Conservation (phyloP, 2,113 vertebrate genomes). For the Eublepharis macularius region DNA sequence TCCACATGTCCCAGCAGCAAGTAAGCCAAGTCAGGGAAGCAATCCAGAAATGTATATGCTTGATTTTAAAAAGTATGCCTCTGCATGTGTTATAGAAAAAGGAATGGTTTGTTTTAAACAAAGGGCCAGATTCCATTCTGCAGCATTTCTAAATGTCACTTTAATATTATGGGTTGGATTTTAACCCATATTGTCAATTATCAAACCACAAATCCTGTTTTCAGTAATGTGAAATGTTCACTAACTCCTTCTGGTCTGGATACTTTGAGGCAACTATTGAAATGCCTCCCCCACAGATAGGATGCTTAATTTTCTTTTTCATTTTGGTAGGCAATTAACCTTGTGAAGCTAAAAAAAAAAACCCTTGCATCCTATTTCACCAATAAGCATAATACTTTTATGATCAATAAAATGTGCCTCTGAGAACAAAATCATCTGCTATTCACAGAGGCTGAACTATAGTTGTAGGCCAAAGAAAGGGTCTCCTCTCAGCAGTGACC, state of each 20-base stretch:
- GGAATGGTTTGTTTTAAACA: background rate
- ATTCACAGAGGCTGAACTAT: background rate
- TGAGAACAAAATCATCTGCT: background rate
- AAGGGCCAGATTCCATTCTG: background rate
- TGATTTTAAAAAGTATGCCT: too few species aligned
- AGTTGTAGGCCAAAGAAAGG: slow-evolving; percentile 10
- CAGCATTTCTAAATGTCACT: too few species aligned
- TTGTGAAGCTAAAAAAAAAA: background rate
- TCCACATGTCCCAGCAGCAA: background rate
- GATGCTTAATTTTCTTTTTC: background rate
- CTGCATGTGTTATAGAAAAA: background rate
- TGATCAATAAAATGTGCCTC: background rate
- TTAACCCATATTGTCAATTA: background rate
- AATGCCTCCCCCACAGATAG: background rate
- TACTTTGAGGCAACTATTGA: background rate
- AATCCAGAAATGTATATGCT: too few species aligned
- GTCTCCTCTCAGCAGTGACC: background rate
- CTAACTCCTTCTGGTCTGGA: background rate
- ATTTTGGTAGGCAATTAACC: background rate
- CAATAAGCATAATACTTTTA: background rate
- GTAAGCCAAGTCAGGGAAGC: background rate
- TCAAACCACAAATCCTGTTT: background rate
- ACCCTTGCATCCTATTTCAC: background rate
- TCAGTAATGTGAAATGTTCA: background rate
- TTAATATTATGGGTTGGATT: background rate